phyloP scores from a whole-genome alignment of 2,888 invertebrate genomes.

The Nemurella pictetii region DNA sequence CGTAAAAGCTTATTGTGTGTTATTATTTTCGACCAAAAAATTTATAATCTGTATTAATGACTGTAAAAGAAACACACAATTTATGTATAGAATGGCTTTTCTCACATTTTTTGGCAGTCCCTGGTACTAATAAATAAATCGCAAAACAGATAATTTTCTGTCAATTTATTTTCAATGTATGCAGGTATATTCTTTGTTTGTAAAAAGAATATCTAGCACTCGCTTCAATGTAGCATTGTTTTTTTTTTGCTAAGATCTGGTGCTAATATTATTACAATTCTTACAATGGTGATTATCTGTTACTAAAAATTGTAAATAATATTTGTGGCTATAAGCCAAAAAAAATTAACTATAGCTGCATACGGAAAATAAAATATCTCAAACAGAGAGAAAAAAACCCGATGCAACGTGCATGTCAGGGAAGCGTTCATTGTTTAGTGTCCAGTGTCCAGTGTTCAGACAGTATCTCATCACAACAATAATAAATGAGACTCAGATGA shows the following conservation, averaged over 20 bases:
- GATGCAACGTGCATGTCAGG: neutral
- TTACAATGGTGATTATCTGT: too few species aligned
- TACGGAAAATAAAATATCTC: neutral
- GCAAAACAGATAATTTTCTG: neutral
- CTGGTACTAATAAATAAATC: neutral
- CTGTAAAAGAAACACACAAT: too few species aligned
- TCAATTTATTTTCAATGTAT: too few species aligned
- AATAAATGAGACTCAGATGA: neutral
- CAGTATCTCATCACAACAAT: neutral
- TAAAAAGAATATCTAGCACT: neutral
- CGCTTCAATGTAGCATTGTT: neutral
- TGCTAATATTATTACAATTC: too few species aligned
- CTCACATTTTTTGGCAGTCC: neutral
- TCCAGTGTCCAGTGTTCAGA: neutral
- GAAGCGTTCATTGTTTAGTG: too few species aligned
- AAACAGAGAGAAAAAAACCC: neutral
- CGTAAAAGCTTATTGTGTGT: neutral
- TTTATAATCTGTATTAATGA: neutral
- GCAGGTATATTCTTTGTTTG: too few species aligned
- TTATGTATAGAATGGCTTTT: neutral
- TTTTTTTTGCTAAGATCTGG: too few species aligned
- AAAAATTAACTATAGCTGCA: neutral
- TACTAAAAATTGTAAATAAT: neutral
- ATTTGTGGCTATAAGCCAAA: neutral
- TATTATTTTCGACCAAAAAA: neutral